phyloP scores from a whole-genome alignment of 2,888 invertebrate genomes.

The Gandaritis pyraliata region DNA sequence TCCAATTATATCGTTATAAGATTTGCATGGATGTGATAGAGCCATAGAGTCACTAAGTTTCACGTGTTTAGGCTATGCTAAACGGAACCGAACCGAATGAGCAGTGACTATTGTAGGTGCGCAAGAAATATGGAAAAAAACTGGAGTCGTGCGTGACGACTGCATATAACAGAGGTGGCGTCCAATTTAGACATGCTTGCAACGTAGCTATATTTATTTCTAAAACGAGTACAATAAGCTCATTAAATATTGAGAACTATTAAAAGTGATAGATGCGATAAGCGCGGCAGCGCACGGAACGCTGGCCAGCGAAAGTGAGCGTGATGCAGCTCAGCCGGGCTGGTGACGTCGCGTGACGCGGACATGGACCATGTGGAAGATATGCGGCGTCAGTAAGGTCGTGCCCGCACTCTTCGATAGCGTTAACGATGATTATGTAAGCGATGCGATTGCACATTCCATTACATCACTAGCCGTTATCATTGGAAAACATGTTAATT shows the following conservation, averaged over 20 bases:
- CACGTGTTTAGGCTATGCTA: background rate
- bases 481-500: constrained; percentile 29
- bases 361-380: constrained; percentile 83
- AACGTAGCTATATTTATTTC: background rate
- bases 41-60: constrained; percentile 9
- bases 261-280: background rate
- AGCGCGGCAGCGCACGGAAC: constrained; percentile 44
- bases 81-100: background rate
- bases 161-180: background rate
- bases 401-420: constrained; percentile 71
- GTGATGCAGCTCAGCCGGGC: constrained; percentile 73
- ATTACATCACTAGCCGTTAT: constrained; percentile 46
- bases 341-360: constrained; percentile 67
- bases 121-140: too few relatives aligned
- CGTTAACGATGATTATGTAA: constrained; percentile 76
- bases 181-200: background rate
- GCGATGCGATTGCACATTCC: constrained; percentile 47
- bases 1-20: constrained; percentile 63
- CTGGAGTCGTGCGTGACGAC: background rate
- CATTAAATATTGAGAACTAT: constrained; percentile 7
- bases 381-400: constrained; percentile 80
- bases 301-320: constrained; percentile 73
- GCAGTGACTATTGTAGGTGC: too few relatives aligned
- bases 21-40: constrained; percentile 58
- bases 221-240: constrained; percentile 6